Evolutionary conservation across 2,113 vertebrate genomes (phyloP).

Genomic region (Datnioides undecimradiatus): DNA sequence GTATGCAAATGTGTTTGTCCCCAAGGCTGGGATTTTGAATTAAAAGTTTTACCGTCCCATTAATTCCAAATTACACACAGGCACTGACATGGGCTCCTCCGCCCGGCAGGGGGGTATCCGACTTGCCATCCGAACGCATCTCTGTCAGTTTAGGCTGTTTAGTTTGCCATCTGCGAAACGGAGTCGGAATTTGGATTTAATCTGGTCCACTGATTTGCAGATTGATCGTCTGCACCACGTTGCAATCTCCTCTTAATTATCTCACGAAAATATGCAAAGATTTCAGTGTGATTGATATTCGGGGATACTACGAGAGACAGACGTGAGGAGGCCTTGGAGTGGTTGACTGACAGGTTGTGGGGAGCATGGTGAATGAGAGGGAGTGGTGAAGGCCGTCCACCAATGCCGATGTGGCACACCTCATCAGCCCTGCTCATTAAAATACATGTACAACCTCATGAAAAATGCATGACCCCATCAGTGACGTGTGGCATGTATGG

Average conservation of each 20-base stretch:
- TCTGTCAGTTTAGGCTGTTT: constrained; percentile 75
- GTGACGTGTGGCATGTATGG: constrained; percentile 67
- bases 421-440: constrained; percentile 79
- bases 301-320: constrained; percentile 74
- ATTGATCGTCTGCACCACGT: constrained; percentile 79
- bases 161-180: constrained; percentile 79
- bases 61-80: constrained; percentile 87
- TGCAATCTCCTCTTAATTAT: constrained; percentile 80
- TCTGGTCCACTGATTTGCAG: constrained; percentile 78
- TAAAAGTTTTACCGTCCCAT: constrained; percentile 87
- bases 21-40: constrained; percentile 85
- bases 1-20: constrained; percentile 88
- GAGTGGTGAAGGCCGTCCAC: constrained; percentile 70
- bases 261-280: constrained; percentile 71
- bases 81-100: constrained; percentile 78
- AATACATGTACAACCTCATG: constrained; percentile 71
- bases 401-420: constrained; percentile 49
- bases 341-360: constrained; percentile 77
- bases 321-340: constrained; percentile 69
- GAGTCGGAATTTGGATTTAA: constrained; percentile 74
- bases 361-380: constrained; percentile 53
- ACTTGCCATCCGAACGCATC: constrained; percentile 73
- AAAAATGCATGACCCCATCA: constrained; percentile 79
- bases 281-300: constrained; percentile 81
- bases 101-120: constrained; percentile 63